phyloP scores from a whole-genome alignment of 2,888 invertebrate genomes.

The Bombylius discolor region DNA sequence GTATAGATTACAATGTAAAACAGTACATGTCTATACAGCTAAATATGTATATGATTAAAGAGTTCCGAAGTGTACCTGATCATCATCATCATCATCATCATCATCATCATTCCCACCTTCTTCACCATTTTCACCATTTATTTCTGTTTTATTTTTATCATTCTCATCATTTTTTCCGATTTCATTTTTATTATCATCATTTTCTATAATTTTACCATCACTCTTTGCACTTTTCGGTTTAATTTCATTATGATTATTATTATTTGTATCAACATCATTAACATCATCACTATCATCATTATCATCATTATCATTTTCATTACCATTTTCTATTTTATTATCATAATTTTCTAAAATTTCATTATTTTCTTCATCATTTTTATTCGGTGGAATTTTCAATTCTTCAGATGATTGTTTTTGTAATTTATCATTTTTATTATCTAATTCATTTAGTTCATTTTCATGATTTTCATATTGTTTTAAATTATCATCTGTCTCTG shows the following conservation, averaged over 20 bases:
- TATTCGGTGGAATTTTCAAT: too few species aligned
- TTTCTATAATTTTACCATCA: not conserved
- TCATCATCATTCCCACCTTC: conserved; percentile 3
- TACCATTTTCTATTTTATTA: conserved; percentile 13
- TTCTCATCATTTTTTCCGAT: conserved; percentile 10
- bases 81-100: conserved; percentile 26
- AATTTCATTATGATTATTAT: not conserved
- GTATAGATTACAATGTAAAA: not conserved
- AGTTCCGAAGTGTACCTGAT: conserved; percentile 37
- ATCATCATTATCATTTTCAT: conserved; percentile 11
- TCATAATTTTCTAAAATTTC: conserved; percentile 5
- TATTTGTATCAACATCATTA: conserved; percentile 2
- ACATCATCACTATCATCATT: not conserved
- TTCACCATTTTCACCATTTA: not conserved
- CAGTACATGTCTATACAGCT: not conserved
- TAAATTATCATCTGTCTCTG: too few species aligned
- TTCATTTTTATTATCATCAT: conserved; percentile 6
- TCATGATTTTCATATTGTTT: too few species aligned
- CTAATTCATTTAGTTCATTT: too few species aligned
- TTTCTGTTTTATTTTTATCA: not conserved
- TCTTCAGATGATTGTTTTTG: too few species aligned
- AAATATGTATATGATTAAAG: conserved; percentile 20
- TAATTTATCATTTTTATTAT: too few species aligned
- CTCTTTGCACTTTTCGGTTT: not conserved
- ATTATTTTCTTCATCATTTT: too few species aligned